Base-by-base conservation (phyloP, 2,797 vertebrate genomes). In the Macropodus opercularis region DNA sequence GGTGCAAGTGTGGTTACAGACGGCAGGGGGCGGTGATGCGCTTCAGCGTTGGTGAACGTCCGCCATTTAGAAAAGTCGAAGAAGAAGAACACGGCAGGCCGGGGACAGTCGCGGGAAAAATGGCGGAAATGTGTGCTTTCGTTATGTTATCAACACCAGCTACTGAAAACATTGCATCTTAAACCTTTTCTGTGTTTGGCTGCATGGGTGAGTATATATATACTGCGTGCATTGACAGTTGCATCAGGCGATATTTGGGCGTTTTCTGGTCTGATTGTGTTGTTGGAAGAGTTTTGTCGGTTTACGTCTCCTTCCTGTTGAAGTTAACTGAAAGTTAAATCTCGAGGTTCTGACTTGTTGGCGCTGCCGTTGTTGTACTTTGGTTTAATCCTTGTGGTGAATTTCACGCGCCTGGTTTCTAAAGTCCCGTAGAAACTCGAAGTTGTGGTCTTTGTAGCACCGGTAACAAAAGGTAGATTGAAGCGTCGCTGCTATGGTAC, bases 21-120 rank as follows among this genome's bases (percentile, higher is more conserved):
- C 15, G 36, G 17, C 18, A 18, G 36, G 36, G 9, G 36, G 36
- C 36, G 36, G 8, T 39, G 18, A 18, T 18, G 36, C n/a, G 17
- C 8, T 11, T 11, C 18, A 39, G 10, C 36, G 17, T 39, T 39
- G 17, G 36, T 18, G n/a, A 9, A n/a, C 8, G 10, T 4, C 36
- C 8, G 9, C 36, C 36, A 4, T 4, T 1, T 8, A 36, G 17
- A 3, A 31, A 36, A 36, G n/a, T 2, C 15, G 5, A n/a, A 6
- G 34, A 35, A 35, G 34, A 39, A 39, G 36, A 39, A 3, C 10
- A 32, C 27, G 6, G 8, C 31, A 4, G 8, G n/a, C n/a, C 36
- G n/a, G 15, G 15, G 17, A 72, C n/a, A 70, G 27, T 77, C 81
- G 85, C 85, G 81, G 72, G 87, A 87, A 90, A 87, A 80, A 90